Evolutionary conservation across 2,888 invertebrate genomes (phyloP).

Genomic region (Sphinx pinastri): DNA sequence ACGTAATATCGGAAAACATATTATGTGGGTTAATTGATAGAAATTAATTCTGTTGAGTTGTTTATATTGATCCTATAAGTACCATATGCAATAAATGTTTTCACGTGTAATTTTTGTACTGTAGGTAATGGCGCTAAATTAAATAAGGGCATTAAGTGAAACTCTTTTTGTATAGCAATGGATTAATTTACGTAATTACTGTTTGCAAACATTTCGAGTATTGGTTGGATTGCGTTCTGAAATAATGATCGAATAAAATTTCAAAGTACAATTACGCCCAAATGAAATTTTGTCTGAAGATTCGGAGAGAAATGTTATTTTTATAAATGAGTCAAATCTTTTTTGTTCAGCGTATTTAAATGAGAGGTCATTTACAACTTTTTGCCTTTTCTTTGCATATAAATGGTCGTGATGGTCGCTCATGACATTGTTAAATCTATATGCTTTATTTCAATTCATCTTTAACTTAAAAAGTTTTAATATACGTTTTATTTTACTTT

Average conservation of each 20-base stretch:
- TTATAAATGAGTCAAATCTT: slow-evolving; percentile 22
- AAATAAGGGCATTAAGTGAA: neutral
- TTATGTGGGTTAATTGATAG: too few relatives aligned
- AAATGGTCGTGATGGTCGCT: neutral
- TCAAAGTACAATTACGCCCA: slow-evolving; percentile 21
- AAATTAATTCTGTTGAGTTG: too few relatives aligned
- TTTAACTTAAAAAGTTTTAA: neutral
- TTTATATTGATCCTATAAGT: too few relatives aligned
- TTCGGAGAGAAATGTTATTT: slow-evolving; percentile 16
- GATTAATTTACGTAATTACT: slow-evolving; percentile 3
- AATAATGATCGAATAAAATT: neutral
- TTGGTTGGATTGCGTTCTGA: neutral
- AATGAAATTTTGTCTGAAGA: slow-evolving; percentile 21
- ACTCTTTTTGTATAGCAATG: neutral
- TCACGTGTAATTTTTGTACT: too few relatives aligned
- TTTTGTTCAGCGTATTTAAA: slow-evolving; percentile 12
- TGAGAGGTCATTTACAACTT: slow-evolving; percentile 12
- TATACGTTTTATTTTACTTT: neutral
- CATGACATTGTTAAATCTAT: slow-evolving; percentile 18
- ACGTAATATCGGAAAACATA: too few relatives aligned
- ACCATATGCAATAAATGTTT: too few relatives aligned
- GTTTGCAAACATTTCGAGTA: neutral
- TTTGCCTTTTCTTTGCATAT: slow-evolving; percentile 3
- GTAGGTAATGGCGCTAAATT: too few relatives aligned
- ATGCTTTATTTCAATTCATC: neutral